Evolutionary conservation across 2,888 invertebrate genomes (phyloP).

Genomic region (Polymixis lichenea): DNA sequence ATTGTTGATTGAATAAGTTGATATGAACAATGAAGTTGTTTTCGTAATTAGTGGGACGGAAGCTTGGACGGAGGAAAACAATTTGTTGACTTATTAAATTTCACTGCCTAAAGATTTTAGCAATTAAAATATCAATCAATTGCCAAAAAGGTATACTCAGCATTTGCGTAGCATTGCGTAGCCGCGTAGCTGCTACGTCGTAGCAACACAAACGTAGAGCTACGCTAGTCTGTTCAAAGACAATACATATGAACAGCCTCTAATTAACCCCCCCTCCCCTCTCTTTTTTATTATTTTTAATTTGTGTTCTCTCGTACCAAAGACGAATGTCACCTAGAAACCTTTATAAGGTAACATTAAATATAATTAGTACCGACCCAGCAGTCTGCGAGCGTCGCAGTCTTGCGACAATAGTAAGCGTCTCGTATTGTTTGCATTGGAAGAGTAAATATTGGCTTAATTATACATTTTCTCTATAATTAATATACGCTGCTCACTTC

Average conservation of each 20-base stretch:
- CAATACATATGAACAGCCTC: not conserved
- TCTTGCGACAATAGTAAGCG: constrained; percentile 23
- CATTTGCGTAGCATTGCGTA: constrained; percentile 12
- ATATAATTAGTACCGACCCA: constrained; percentile 31
- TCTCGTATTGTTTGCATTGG: constrained; percentile 39
- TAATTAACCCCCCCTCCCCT: no score
- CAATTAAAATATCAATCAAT: not conserved
- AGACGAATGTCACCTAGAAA: constrained; percentile 8
- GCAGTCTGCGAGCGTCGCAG: constrained; percentile 3
- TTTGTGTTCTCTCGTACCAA: constrained; percentile 1
- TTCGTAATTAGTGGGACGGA: constrained; percentile 2
- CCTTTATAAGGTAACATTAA: constrained; percentile 27
- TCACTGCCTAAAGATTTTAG: not conserved
- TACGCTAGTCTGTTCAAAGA: constrained; percentile 1
- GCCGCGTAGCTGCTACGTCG: constrained; percentile 49
- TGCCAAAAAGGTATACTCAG: not conserved
- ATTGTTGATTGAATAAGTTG: constrained; percentile 26
- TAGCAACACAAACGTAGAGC: constrained; percentile 22
- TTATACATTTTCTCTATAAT: constrained; percentile 63
- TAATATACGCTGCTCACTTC: constrained; percentile 60
- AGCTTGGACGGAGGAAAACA: not conserved
- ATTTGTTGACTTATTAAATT: not conserved
- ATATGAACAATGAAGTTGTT: constrained; percentile 27
- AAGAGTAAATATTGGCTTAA: constrained; percentile 55
- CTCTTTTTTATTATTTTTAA: no score